phyloP scores from a whole-genome alignment of 2,113 vertebrate genomes.

The Conger conger region DNA sequence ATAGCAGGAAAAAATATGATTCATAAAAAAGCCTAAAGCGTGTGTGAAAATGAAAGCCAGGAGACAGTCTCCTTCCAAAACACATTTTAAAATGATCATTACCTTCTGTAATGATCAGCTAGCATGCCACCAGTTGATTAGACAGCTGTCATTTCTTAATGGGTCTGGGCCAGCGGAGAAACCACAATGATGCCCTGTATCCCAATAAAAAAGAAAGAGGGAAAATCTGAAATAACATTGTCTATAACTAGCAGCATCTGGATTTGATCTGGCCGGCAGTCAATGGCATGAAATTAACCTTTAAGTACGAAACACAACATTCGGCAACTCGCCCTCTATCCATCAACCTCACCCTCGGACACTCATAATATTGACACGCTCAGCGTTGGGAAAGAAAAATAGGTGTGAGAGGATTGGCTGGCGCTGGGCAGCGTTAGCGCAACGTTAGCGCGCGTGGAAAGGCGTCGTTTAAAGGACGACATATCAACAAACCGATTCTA shows the following conservation, averaged over 20 bases:
- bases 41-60: neutral
- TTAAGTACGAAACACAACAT: slow-evolving; percentile 9
- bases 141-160: slow-evolving; percentile 30
- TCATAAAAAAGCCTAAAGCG: neutral
- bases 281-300: neutral
- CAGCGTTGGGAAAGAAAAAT: neutral
- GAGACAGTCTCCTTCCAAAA: neutral
- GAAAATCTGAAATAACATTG: neutral
- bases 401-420: slow-evolving; percentile 16
- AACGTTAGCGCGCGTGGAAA: neutral
- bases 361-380: slow-evolving; percentile 8
- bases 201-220: neutral
- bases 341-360: slow-evolving; percentile 5
- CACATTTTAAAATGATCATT: neutral
- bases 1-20: neutral
- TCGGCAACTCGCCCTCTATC: neutral
- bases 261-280: slow-evolving; percentile 2
- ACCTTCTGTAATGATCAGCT: slow-evolving; percentile 26
- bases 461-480: neutral
- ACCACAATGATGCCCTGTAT: slow-evolving; percentile 27
- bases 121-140: slow-evolving; percentile 21
- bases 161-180: slow-evolving; percentile 26
- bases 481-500: neutral
- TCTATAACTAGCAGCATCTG: slow-evolving; percentile 8
- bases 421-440: neutral